Base-by-base conservation (phyloP, 2,888 invertebrate species). In the Cheilosia pagana region DNA sequence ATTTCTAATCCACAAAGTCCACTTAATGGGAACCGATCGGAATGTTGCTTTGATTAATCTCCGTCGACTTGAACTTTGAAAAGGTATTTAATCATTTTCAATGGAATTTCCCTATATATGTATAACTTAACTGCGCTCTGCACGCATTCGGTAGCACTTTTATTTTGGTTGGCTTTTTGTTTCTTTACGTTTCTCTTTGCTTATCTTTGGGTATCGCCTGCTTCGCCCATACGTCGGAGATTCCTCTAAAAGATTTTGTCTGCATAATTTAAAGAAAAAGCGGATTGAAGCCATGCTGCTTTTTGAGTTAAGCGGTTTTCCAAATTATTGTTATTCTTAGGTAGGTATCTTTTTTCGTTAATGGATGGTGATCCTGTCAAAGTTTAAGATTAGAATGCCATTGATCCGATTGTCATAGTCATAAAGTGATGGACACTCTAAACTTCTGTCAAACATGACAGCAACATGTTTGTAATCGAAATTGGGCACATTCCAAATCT, bases 1-100 rank as follows among this genome's bases (percentile, higher is more conserved):
- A 82, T 82, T 82, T 77, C 77, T 67, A 67, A 77, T 77, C 72
- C 72, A 82, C 67, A 82, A 77, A 82, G 71, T 71, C 77, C 71
- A 77, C 65, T 65, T 71, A 77, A 82, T 82, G 71, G 65, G 59
- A 45, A 82, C 19, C 77, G 41, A 16, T 77, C 53, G 71, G 82
- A 82, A 82, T 82, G 71, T 60, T 59, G 65, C 71, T 77, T 81
- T 81, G 74, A 67, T 81, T 81, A 74, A 81, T 74, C 79, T 68
- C 28, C 55, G 31, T 39, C 74, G 74, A 74, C 67, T 53, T 74
- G 67, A 81, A 74, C 79, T 81, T 81, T 67, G 62, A 48, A 43
- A 81, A 74, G 74, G 53, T 59, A 74, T 81, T 81, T 81, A 68
- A 81, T 68, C 55, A 75, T 75, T 81, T 81, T 71, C 65, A 62